A percentile compares a stretch with the other conserved stretches of the same genome.
phyloP scores from a whole-genome alignment of 2,797 vertebrate species.

The Brachymystax lenok region DNA sequence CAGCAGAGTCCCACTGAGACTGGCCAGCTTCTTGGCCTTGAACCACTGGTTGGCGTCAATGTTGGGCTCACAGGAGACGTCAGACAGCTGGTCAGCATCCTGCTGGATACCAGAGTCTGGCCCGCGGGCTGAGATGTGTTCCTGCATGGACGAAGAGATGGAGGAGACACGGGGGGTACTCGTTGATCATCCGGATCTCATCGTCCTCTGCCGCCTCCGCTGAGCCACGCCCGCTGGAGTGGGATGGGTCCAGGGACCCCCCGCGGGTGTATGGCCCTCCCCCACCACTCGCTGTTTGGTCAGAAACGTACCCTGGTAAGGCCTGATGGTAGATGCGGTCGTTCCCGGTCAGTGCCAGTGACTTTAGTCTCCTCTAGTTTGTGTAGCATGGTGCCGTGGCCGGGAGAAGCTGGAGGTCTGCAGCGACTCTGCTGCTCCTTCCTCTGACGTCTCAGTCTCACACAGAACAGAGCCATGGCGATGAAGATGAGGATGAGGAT shows the following conservation, averaged over 20 bases:
- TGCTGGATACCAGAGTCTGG: constrained; percentile 98
- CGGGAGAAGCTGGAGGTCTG: constrained; percentile 62
- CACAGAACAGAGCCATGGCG: constrained; percentile 87
- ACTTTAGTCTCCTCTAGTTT: constrained; percentile 85
- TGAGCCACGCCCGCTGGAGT: constrained; percentile 95
- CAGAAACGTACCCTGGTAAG: constrained; percentile 85
- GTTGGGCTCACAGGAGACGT: constrained; percentile 93
- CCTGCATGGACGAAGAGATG: constrained; percentile 93
- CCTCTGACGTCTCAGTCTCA: constrained; percentile 84
- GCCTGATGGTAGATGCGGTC: constrained; percentile 87
- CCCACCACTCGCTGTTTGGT: constrained; percentile 70
- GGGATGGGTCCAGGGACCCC: constrained; percentile 94
- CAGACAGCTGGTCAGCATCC: constrained; percentile 95
- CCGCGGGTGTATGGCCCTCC: constrained; percentile 86
- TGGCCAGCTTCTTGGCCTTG: constrained; percentile 91
- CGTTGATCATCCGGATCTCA: constrained; percentile 98
- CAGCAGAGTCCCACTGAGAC: constrained; percentile 84
- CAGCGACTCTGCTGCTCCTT: constrained; percentile 75
- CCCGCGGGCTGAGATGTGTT: constrained; percentile 92
- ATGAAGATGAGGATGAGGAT: constrained; percentile 88
- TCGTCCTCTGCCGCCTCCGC: constrained; percentile 93
- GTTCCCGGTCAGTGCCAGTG: constrained; percentile 74
- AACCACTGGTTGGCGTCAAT: constrained; percentile 91
- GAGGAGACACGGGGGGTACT: constrained; percentile 95
- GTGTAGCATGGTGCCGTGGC: constrained; percentile 81